Conservation (phyloP, 2,797 vertebrate species). For the Diceros bicornis region DNA sequence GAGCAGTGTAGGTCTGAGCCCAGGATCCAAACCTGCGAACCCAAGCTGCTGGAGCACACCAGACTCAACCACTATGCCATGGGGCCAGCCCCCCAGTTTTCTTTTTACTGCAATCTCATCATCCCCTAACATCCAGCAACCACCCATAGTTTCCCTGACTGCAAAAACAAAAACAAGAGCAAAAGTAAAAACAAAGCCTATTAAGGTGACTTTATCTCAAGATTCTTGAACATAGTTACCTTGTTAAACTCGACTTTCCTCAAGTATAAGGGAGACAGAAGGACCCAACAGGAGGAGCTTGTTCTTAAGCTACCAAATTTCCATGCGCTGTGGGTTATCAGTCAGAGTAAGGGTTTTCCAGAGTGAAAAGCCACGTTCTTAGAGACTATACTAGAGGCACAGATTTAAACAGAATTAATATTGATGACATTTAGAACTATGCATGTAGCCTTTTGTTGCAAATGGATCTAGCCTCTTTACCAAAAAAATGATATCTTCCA, state of each 20-base stretch:
- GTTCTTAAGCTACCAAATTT: neutral
- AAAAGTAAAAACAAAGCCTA: neutral
- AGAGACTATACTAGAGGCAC: neutral
- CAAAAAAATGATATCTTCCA: neutral
- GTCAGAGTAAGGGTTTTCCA: neutral
- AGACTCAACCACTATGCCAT: no score
- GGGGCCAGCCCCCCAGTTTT: neutral
- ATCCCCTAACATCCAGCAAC: slow-evolving; percentile 13
- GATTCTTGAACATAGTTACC: neutral
- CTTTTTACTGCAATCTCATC: neutral
- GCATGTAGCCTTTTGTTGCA: neutral
- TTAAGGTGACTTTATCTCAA: slow-evolving; percentile 12
- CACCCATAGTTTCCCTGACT: neutral
- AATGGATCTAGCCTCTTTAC: neutral
- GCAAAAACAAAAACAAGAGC: slow-evolving; percentile 34
- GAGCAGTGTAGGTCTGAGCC: no score
- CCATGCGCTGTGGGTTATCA: neutral
- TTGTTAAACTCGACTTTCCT: slow-evolving; percentile 43
- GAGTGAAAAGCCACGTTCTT: neutral
- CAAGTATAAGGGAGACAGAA: neutral
- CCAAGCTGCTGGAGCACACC: no score
- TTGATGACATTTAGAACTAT: neutral
- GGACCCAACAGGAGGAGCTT: neutral
- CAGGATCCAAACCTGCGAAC: no score
- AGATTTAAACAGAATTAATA: neutral